phyloP scores from a whole-genome alignment of 2,888 invertebrate genomes.

The Catocala nupta region DNA sequence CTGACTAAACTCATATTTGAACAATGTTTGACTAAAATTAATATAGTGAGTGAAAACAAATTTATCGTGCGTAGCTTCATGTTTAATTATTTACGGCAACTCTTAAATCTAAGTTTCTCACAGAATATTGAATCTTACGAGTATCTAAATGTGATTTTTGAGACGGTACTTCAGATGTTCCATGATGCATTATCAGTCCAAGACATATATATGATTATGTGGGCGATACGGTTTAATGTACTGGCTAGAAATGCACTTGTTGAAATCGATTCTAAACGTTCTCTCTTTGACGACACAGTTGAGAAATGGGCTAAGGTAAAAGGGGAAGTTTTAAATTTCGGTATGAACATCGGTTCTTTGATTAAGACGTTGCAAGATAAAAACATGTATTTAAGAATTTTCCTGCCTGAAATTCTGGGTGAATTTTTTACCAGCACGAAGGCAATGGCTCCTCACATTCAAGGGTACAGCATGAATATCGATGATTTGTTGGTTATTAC shows the following conservation, averaged over 20 bases:
- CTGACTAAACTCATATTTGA: constrained; percentile 45
- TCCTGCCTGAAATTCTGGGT: constrained; percentile 12
- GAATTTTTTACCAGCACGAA: constrained; percentile 14
- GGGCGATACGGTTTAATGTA: constrained; percentile 53
- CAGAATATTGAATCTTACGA: constrained; percentile 7
- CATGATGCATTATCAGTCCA: constrained; percentile 36
- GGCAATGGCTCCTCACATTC: constrained; percentile 2
- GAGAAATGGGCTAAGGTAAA: constrained; percentile 5
- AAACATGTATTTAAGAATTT: constrained; percentile 26
- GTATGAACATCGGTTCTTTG: constrained; percentile 47
- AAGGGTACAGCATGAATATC: not conserved
- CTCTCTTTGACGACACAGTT: constrained; percentile 5
- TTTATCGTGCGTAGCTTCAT: constrained; percentile 39
- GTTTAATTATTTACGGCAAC: constrained; percentile 37
- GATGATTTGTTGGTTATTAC: constrained; percentile 18
- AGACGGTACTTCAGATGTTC: constrained; percentile 43
- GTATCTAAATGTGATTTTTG: constrained; percentile 46
- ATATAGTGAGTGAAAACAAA: constrained; percentile 28
- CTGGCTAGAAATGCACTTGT: constrained; percentile 39
- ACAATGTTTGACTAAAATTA: constrained; percentile 47
- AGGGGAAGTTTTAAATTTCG: constrained; percentile 41
- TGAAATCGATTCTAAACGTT: constrained; percentile 15
- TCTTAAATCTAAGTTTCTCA: constrained; percentile 31
- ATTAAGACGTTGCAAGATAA: constrained; percentile 45
- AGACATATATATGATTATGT: constrained; percentile 54